Conservation (phyloP, 2,797 vertebrate species). For the Gymnodraco acuticeps region DNA sequence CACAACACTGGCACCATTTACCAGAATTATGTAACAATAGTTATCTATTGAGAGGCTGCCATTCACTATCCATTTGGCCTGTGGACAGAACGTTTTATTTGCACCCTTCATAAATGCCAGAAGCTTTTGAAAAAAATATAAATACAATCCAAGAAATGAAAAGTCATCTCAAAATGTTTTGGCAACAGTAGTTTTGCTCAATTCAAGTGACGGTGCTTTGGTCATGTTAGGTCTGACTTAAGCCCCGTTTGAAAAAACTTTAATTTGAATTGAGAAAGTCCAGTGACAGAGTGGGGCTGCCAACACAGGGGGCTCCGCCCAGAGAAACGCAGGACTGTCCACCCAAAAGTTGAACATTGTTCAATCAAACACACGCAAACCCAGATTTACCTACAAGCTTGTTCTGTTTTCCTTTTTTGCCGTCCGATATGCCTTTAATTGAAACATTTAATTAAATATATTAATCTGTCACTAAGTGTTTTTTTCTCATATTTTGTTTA, state of each 20-base stretch:
- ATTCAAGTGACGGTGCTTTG: background rate
- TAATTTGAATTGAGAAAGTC: background rate
- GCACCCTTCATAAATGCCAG: no score
- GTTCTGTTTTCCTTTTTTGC: background rate
- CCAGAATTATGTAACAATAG: no score
- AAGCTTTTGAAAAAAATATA: background rate
- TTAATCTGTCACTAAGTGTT: no score
- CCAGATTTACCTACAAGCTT: background rate
- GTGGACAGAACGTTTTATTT: no score
- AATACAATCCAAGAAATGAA: background rate
- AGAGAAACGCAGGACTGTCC: background rate
- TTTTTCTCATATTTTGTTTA: no score
- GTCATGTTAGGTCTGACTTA: background rate
- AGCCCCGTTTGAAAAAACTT: background rate
- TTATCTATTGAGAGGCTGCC: no score
- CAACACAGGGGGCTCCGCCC: background rate
- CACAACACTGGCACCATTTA: no score
- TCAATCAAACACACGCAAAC: background rate
- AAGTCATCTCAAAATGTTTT: background rate
- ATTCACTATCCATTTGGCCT: no score
- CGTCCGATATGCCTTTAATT: background rate
- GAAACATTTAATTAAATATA: no score
- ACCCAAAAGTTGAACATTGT: background rate
- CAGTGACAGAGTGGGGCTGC: no score
- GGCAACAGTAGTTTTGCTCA: background rate